A percentile compares a stretch with the other conserved stretches of the same genome.
phyloP scores from a whole-genome alignment of 2,888 invertebrate genomes.

The Acleris sparsana region DNA sequence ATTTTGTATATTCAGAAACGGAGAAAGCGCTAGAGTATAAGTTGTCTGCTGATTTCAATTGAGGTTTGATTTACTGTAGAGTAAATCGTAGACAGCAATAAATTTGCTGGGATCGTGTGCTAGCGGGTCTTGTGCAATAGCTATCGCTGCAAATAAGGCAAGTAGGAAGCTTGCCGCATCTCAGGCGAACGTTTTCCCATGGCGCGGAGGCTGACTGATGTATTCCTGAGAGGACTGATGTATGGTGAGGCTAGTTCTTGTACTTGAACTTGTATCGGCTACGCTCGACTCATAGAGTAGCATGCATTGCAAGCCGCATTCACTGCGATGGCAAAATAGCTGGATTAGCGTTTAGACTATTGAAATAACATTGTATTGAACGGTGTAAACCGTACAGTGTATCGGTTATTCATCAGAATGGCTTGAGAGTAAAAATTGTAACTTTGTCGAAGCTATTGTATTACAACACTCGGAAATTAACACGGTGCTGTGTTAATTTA shows the following conservation, averaged over 20 bases:
- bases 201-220: slow-evolving; percentile 66
- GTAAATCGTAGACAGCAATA: slow-evolving; percentile 41
- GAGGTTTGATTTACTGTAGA: slow-evolving; percentile 42
- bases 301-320: slow-evolving; percentile 41
- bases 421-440: slow-evolving; percentile 42
- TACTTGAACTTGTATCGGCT: slow-evolving; percentile 67
- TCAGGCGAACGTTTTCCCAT: slow-evolving; percentile 71
- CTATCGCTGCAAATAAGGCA: slow-evolving; percentile 69
- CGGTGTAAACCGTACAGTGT: slow-evolving; percentile 38
- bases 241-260: slow-evolving; percentile 63
- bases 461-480: slow-evolving; percentile 63
- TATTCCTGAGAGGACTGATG: slow-evolving; percentile 65
- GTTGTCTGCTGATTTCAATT: slow-evolving; percentile 34
- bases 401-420: slow-evolving; percentile 48
- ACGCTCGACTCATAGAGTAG: slow-evolving; percentile 52
- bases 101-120: slow-evolving; percentile 31
- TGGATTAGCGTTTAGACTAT: slow-evolving; percentile 6
- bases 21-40: slow-evolving; percentile 16
- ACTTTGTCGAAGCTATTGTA: slow-evolving; percentile 52
- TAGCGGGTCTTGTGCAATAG: slow-evolving; percentile 48
- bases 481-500: slow-evolving; percentile 61
- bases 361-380: slow-evolving; percentile 19
- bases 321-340: slow-evolving; percentile 15
- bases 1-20: slow-evolving; percentile 40
- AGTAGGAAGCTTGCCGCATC: slow-evolving; percentile 65